Conservation (phyloP, 2,888 invertebrate species). For the Eudasyphora cyanicolor region DNA sequence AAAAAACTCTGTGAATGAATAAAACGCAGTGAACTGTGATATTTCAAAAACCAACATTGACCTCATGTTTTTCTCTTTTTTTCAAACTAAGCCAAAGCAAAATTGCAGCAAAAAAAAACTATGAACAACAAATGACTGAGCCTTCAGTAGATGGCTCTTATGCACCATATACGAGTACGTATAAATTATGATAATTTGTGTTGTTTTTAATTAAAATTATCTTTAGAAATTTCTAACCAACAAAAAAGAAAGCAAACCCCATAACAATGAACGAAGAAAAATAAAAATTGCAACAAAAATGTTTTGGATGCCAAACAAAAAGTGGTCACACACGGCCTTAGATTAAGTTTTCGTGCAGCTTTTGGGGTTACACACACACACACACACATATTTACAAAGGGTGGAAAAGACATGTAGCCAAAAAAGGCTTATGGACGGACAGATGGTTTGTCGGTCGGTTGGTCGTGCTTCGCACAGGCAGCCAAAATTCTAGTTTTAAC, state of each 20-base stretch:
- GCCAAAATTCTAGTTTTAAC: background rate
- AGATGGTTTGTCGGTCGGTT: background rate
- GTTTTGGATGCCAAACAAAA: background rate
- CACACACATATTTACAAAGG: no score
- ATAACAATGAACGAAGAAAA: background rate
- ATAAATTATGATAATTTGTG: slow-evolving; percentile 18
- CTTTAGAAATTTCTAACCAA: background rate
- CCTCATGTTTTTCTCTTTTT: background rate
- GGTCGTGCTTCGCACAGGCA: no score
- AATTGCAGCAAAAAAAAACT: background rate
- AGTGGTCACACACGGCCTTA: background rate
- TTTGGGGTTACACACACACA: background rate
- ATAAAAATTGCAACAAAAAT: background rate
- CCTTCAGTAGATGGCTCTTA: background rate
- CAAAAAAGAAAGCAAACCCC: background rate
- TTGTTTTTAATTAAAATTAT: slow-evolving; percentile 20
- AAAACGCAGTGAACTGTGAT: background rate
- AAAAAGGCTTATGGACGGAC: background rate
- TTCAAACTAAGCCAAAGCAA: no score
- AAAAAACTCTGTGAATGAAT: no score
- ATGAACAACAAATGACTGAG: background rate
- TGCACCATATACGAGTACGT: background rate
- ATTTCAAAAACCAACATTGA: background rate
- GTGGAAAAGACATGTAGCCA: background rate
- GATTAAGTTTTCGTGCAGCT: background rate